Conservation (phyloP, 2,888 invertebrate species). For the Heliconius charithonia region DNA sequence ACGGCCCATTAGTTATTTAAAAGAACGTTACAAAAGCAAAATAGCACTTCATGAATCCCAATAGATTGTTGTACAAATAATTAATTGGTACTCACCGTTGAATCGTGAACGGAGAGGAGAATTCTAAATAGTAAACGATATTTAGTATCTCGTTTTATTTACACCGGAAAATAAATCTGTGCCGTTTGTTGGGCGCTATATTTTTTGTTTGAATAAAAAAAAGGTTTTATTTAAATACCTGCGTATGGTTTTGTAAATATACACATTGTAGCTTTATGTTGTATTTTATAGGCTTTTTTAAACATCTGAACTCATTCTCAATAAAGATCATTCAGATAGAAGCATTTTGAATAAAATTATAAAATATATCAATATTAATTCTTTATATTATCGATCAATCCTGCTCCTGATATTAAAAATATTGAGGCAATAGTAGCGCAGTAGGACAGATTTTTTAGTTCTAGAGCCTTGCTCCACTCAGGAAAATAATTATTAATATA, state of each 20-base stretch:
- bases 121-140: constrained; percentile 26
- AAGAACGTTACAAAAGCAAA: not conserved
- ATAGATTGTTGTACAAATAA: constrained; percentile 5
- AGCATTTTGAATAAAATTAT: not conserved
- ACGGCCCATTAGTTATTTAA: constrained; percentile 3
- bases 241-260: not conserved
- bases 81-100: constrained; percentile 9
- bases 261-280: not conserved
- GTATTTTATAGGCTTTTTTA: not conserved
- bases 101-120: not conserved
- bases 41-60: not conserved
- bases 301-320: not conserved
- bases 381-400: not conserved
- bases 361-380: not conserved
- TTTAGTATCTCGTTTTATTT: constrained; percentile 33
- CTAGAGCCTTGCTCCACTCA: no score
- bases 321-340: not conserved
- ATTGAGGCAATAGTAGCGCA: no score
- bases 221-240: not conserved
- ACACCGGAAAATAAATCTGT: constrained; percentile 28
- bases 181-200: not conserved
- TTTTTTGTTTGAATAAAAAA: not conserved
- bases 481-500: no score
- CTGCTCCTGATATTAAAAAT: no score
- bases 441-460: no score